Percentiles rank a stretch among this genome's conserved stretches.
These are phyloP conservation scores for Ypsolopha sequella DNA, from an alignment of 2,888 invertebrate genomes.

Conservation along the genomic window DNA sequence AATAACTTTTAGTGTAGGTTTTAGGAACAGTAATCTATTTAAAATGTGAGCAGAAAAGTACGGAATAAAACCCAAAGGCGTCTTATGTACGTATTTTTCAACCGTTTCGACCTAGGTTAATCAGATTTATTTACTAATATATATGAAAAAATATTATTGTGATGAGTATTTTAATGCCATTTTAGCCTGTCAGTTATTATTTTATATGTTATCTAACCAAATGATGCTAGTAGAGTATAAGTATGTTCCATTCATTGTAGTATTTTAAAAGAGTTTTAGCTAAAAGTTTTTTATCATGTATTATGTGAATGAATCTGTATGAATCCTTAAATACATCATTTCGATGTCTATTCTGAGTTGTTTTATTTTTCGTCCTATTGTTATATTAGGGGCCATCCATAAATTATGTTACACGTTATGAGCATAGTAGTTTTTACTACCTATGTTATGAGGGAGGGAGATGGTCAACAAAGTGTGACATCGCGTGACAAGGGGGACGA, in stretches of 20 bases:
- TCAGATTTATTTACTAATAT: slow-evolving; percentile 35
- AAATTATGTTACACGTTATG: no score
- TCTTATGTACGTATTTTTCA: slow-evolving; percentile 7
- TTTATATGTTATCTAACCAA: slow-evolving; percentile 61
- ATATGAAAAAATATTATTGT: slow-evolving; percentile 45
- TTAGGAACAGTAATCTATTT: slow-evolving; percentile 9
- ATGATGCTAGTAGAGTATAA: slow-evolving; percentile 61
- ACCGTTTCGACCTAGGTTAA: slow-evolving; percentile 6
- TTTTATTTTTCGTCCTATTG: slow-evolving; percentile 5
- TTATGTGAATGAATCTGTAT: slow-evolving; percentile 59
- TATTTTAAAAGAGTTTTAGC: slow-evolving; percentile 46
- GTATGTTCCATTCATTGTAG: slow-evolving; percentile 53
- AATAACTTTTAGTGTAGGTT: not conserved
- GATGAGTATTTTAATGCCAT: slow-evolving; percentile 66
- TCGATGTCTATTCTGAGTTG: slow-evolving; percentile 39
- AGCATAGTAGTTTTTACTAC: no score
- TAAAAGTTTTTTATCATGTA: slow-evolving; percentile 58
- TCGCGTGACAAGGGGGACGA: no score
- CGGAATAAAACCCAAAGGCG: slow-evolving; percentile 4
- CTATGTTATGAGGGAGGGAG: no score
- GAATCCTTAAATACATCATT: slow-evolving; percentile 64
- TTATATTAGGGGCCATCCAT: no score
- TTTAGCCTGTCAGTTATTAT: slow-evolving; percentile 59
- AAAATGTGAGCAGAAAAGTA: slow-evolving; percentile 1
- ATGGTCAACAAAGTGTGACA: no score